Evolutionary conservation across 2,888 invertebrate species (phyloP), one percentile per base, ranked within the genome.

Genomic region (Scrobipalpa atriplicella): DNA sequence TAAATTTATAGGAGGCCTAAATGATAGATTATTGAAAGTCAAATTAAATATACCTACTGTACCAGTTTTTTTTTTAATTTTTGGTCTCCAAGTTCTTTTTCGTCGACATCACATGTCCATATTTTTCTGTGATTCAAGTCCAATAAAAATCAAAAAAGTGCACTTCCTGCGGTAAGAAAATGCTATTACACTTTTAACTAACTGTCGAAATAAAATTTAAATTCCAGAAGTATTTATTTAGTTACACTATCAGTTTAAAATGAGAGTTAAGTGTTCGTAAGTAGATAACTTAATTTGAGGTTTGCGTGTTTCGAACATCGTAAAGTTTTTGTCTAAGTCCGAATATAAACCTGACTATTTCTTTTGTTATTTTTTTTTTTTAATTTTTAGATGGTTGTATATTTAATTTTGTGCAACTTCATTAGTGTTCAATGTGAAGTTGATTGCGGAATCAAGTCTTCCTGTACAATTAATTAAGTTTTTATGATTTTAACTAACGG

Each of bases 81-180:
- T n/a, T n/a, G n/a, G n/a, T n/a, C n/a, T n/a, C n/a, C n/a, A n/a
- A n/a, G n/a, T n/a, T n/a, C n/a, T n/a, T n/a, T n/a, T n/a, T n/a
- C n/a, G n/a, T n/a, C n/a, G n/a, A n/a, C n/a, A n/a, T 41, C 3
- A 41, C 8, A 41, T 47, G n/a, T 47, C 47, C n/a, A n/a, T 47
- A 47, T 9, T n/a, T 47, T 47, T 5, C n/a, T 47, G 5, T 47
- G n/a, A 47, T 47, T 16, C 6, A 47, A 47, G 47, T 7, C 47
- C 13, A 47, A 47, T 47, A 47, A 47, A n/a, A 47, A 47, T 13
- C n/a, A 47, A 47, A 47, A 41, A 47, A 47, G 47, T 47, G 67
- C 52, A 75, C 73, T 78, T 80, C 74, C 75, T 73, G 58, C 21
- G 10, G 29, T 29, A 58, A 58, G 21, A 11, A 36, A 58, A 9